Conservation (phyloP, 2,113 vertebrate species). For the Prinia subflava region DNA sequence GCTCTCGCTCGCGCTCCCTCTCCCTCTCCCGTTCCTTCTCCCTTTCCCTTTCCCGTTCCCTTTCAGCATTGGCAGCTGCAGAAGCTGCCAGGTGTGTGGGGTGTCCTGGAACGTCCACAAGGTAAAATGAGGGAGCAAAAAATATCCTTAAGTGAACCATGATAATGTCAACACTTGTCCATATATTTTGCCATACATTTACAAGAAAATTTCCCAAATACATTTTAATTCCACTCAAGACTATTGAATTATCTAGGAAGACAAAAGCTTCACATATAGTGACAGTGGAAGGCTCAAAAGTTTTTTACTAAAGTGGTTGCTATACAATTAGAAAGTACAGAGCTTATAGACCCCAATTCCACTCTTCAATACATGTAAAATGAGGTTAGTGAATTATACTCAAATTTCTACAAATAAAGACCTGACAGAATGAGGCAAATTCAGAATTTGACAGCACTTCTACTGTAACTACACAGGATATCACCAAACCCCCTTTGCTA, state of each 20-base stretch:
- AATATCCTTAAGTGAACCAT: neutral
- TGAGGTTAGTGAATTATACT: neutral
- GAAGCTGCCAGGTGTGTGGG: slow-evolving; percentile 82
- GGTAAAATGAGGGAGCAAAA: neutral
- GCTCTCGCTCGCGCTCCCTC: slow-evolving; percentile 64
- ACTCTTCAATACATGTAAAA: neutral
- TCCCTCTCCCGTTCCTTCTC: slow-evolving; percentile 75
- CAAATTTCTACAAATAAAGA: neutral
- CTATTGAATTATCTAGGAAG: neutral
- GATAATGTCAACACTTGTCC: neutral
- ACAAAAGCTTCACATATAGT: neutral
- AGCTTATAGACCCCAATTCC: neutral
- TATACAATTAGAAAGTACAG: neutral
- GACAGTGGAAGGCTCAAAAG: neutral
- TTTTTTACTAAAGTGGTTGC: neutral
- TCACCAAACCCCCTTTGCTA: neutral
- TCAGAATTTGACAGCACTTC: neutral
- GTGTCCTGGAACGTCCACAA: slow-evolving; percentile 77
- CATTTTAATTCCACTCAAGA: neutral
- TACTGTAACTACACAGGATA: neutral
- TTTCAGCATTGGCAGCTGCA: slow-evolving; percentile 81
- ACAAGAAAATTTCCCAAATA: neutral
- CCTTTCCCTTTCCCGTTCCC: slow-evolving; percentile 74
- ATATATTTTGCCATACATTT: neutral
- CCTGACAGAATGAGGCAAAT: neutral